These are phyloP conservation scores for Pheosia gnoma DNA, from an alignment of 2,888 invertebrate genomes.

Conservation along the genomic window DNA sequence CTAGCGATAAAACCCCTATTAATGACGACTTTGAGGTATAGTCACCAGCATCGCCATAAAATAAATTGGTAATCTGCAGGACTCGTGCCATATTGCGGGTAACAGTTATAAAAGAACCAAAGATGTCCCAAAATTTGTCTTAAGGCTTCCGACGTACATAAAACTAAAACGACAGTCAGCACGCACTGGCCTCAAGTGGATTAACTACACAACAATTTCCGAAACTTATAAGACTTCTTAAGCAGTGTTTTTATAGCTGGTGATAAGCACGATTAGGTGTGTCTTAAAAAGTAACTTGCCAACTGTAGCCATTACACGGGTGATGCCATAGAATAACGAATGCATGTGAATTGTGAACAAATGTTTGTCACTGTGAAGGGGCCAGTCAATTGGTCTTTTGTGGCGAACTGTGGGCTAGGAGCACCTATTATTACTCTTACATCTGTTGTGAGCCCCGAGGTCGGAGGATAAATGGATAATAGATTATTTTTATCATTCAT, in stretches of 20 bases:
- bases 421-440: slow-evolving; percentile 20
- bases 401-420: slow-evolving; percentile 13
- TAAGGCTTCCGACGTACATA: too few species aligned
- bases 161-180: too few species aligned
- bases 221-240: too few species aligned
- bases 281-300: not conserved
- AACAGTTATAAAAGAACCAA: too few species aligned
- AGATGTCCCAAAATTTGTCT: too few species aligned
- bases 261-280: not conserved
- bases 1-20: slow-evolving; percentile 4
- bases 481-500: not conserved
- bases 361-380: slow-evolving; percentile 1
- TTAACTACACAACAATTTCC: too few species aligned
- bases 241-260: not conserved
- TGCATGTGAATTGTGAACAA: slow-evolving; percentile 34
- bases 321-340: slow-evolving; percentile 26
- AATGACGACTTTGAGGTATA: not conserved
- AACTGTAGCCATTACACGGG: slow-evolving; percentile 22
- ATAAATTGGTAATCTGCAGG: not conserved
- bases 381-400: slow-evolving; percentile 34
- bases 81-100: not conserved
- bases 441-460: slow-evolving; percentile 8
- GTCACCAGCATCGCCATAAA: not conserved
- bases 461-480: slow-evolving; percentile 9
- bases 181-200: too few species aligned